phyloP scores from a whole-genome alignment of 2,888 invertebrate genomes.

The Fragum sueziense region DNA sequence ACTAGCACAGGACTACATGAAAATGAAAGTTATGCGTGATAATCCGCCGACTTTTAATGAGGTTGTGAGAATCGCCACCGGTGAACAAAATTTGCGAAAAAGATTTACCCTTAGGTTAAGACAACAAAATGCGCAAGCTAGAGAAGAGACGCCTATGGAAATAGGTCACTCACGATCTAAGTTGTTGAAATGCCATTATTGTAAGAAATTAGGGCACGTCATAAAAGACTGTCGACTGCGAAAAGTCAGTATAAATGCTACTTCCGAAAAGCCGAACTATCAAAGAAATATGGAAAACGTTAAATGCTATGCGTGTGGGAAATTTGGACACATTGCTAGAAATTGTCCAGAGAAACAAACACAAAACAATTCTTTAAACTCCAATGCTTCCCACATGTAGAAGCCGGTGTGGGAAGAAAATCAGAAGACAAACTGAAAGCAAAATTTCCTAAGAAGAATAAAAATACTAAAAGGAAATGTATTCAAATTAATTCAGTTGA shows the following conservation, averaged over 20 bases:
- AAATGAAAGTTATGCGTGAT: slow-evolving; percentile 37
- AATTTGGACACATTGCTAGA: slow-evolving; percentile 14
- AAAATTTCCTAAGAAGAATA: background rate
- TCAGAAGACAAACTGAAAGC: background rate
- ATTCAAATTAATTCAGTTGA: background rate
- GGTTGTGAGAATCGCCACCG: slow-evolving; percentile 11
- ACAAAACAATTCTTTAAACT: background rate
- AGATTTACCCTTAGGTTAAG: slow-evolving; percentile 34
- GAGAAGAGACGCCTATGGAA: slow-evolving; percentile 30
- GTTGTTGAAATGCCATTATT: slow-evolving; percentile 1
- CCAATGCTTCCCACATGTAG: slow-evolving; percentile 2
- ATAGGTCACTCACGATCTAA: slow-evolving; percentile 1
- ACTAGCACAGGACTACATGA: slow-evolving; percentile 20
- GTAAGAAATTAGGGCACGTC: background rate
- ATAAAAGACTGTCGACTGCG: background rate
- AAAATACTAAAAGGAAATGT: too few relatives aligned
- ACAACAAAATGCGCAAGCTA: background rate
- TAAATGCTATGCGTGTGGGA: background rate
- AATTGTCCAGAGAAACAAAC: background rate
- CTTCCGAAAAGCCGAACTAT: background rate
- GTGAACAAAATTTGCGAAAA: slow-evolving; percentile 42
- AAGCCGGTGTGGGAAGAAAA: slow-evolving; percentile 16
- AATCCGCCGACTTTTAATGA: slow-evolving; percentile 21
- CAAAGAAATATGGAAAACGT: background rate
- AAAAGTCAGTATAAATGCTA: background rate